Percentiles rank a stretch among this genome's conserved stretches.
Conservation (phyloP, 2,113 vertebrate species). For the Otus sunia region DNA sequence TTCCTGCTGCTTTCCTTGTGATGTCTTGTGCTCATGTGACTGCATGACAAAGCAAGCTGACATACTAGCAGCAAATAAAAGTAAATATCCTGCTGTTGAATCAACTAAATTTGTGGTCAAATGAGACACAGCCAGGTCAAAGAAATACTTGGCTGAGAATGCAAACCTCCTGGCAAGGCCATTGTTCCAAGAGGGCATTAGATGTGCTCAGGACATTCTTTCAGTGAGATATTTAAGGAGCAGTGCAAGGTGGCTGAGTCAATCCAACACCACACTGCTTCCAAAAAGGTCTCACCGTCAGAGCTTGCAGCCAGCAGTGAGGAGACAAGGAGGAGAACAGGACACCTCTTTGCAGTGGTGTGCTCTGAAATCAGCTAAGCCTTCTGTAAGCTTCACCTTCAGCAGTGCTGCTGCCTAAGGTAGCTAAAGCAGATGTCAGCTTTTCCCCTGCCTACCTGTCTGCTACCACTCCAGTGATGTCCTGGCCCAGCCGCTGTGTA, state of each 20-base stretch:
- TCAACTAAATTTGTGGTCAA: neutral
- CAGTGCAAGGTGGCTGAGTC: neutral
- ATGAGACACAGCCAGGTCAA: neutral
- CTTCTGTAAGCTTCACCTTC: neutral
- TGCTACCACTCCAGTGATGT: neutral
- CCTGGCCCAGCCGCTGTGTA: neutral
- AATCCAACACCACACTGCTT: neutral
- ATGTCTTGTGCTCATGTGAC: neutral
- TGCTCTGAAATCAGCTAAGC: neutral
- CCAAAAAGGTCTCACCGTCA: neutral
- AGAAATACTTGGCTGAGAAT: neutral
- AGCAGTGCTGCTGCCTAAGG: neutral
- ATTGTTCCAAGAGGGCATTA: neutral
- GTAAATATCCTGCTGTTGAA: neutral
- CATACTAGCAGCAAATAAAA: neutral
- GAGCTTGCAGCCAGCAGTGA: neutral
- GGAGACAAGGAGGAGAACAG: neutral
- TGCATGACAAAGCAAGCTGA: neutral
- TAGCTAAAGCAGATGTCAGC: neutral
- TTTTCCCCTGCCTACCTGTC: neutral
- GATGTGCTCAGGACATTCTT: neutral
- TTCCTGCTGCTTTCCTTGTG: neutral
- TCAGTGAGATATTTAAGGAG: neutral
- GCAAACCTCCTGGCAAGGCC: neutral
- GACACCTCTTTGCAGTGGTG: rapidly evolving